Evolutionary conservation across 2,113 vertebrate species (phyloP).

Genomic region (Labeo rohita): DNA sequence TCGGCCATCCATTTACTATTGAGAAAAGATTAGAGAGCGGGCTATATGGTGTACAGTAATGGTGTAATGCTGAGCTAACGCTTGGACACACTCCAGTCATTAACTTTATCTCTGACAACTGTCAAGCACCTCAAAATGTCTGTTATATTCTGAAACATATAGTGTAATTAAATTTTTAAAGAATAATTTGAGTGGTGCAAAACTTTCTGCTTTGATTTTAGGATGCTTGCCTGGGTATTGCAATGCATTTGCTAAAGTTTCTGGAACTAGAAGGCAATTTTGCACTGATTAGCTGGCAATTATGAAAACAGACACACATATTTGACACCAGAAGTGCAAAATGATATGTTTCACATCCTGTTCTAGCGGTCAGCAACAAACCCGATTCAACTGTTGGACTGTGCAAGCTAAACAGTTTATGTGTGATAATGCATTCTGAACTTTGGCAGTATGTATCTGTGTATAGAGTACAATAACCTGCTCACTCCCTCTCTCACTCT

Average conservation of each 20-base stretch:
- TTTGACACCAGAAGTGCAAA: conserved; percentile 14
- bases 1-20: conserved; percentile 23
- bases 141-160: not conserved
- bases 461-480: not conserved
- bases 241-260: not conserved
- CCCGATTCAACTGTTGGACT: not conserved
- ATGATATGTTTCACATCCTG: not conserved
- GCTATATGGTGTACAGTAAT: not conserved
- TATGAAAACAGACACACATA: not conserved
- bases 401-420: not conserved
- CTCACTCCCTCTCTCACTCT: conserved; percentile 23
- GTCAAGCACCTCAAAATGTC: not conserved
- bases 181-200: not conserved
- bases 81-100: not conserved
- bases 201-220: not conserved
- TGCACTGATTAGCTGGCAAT: not conserved
- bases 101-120: not conserved
- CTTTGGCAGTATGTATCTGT: not conserved
- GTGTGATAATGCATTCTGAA: not conserved
- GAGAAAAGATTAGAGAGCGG: not conserved
- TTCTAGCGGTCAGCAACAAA: not conserved
- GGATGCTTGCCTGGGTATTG: not conserved
- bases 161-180: not conserved
- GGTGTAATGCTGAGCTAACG: not conserved
- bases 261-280: not conserved